These are phyloP conservation scores for Cloeon dipterum DNA, from an alignment of 2,888 invertebrate genomes.

Conservation along the genomic window DNA sequence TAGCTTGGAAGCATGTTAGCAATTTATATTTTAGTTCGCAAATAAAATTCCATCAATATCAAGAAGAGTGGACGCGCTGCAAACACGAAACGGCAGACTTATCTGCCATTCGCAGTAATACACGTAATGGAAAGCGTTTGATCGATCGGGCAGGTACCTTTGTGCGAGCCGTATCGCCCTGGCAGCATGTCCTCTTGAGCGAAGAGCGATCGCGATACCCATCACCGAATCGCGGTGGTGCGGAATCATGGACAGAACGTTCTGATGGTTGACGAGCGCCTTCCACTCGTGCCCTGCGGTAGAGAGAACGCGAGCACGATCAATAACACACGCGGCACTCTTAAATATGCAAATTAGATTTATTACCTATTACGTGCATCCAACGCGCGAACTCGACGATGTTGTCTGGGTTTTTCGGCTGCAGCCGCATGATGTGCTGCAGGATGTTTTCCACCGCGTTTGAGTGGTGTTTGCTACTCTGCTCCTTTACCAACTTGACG, in stretches of 20 bases:
- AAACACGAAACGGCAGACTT: too few species aligned
- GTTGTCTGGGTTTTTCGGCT: constrained; percentile 43
- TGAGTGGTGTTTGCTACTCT: constrained; percentile 14
- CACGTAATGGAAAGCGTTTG: too few species aligned
- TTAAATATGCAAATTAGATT: too few species aligned
- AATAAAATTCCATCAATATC: too few species aligned
- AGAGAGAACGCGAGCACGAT: constrained; percentile 6
- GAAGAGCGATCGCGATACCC: constrained; percentile 34
- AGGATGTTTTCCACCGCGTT: constrained; percentile 22
- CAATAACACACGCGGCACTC: background rate
- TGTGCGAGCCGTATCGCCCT: too few species aligned
- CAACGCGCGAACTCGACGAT: constrained; percentile 47
- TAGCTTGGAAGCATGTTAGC: too few species aligned
- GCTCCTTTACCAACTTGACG: constrained; percentile 32
- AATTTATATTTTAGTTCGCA: too few species aligned
- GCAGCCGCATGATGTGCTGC: constrained; percentile 35
- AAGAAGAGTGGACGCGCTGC: too few species aligned
- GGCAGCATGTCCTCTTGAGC: constrained; percentile 36
- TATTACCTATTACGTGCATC: constrained; percentile 39
- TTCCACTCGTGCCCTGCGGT: constrained; percentile 26
- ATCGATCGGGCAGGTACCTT: too few species aligned
- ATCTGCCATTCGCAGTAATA: too few species aligned
- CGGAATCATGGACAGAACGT: constrained; percentile 25
- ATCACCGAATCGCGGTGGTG: constrained; percentile 29
- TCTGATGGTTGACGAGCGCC: constrained; percentile 29